Evolutionary conservation across 2,888 invertebrate species (phyloP), one percentile per base, ranked within the genome.

Genomic region (Liposcelis brunnea): DNA sequence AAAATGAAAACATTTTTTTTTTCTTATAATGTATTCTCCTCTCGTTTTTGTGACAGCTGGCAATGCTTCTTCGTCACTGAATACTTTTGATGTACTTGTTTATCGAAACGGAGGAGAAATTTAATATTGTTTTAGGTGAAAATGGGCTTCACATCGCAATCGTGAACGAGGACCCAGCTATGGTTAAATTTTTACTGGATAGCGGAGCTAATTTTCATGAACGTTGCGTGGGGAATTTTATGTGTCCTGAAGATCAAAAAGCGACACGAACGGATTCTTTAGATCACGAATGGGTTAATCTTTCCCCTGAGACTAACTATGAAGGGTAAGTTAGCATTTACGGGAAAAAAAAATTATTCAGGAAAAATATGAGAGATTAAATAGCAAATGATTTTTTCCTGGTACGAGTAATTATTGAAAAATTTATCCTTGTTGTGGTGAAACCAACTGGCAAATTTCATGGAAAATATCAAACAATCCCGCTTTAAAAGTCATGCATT

Each of bases 191-290:
- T 60, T 68, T 98, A 3, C 64, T 98, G 42, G 89, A 93, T 61
- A 79, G 86, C 16, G 87, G 89, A 1, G 93, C 89, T 0, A 79
- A 95, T 62, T 84, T 87, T 49, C 81, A 90, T 58, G 89, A 91
- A 61, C 71, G 93, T n/a, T 93, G 93, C 59, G 80, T 77, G 55
- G 97, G 97, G 0, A 85, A 87, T 59, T 97, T 97, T 61, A 97
- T 98, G 85, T 86, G 86, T 49, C 90, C 95, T 0, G 95, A 97
- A 59, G 97, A 98, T 62, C 95, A 97, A 63, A 95, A 95, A 61
- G 77, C 80, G 0, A 85, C 87, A 0, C 70, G 94, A 3, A 72
- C 71, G 2, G 94, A 95, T 62, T 83, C 80, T 0, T 63, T 83
- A 10, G 90, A 93, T 49, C 87, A 94, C 56, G 95, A 97, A 63